Evolutionary conservation across 2,797 vertebrate species (phyloP).

Genomic region (Natrix natrix): DNA sequence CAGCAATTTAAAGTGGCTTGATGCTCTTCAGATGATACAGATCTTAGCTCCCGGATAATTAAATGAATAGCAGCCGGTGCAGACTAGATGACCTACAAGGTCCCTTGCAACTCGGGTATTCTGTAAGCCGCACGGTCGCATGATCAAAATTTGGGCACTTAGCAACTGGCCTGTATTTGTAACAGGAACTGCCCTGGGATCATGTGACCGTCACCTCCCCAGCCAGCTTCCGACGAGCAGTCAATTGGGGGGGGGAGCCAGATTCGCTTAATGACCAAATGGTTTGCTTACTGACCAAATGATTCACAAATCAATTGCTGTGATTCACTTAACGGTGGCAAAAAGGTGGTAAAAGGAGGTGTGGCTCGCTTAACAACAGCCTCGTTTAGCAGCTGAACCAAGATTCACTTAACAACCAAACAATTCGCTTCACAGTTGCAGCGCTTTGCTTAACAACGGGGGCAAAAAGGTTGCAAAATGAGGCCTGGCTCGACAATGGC

Average conservation of each 20-base stretch:
- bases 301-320: background rate
- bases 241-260: too few species aligned
- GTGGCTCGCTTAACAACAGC: accelerated
- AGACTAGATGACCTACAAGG: too few species aligned
- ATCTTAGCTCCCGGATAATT: background rate
- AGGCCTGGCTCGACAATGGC: background rate
- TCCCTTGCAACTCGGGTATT: too few species aligned
- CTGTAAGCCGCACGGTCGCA: too few species aligned
- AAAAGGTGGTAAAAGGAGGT: background rate
- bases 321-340: background rate
- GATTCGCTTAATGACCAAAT: background rate
- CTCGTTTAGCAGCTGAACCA: background rate
- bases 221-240: background rate
- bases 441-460: background rate
- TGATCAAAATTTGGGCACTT: background rate
- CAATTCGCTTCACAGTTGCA: accelerated
- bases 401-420: background rate
- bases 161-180: background rate
- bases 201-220: background rate
- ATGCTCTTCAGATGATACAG: background rate
- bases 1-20: accelerated
- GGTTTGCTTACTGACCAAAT: background rate
- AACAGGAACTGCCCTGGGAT: background rate
- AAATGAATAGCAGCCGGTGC: too few species aligned
- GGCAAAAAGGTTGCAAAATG: background rate